Evolutionary conservation across 2,888 invertebrate species (phyloP), one percentile per base, ranked within the genome.

Genomic region (Mythimna ferrago): DNA sequence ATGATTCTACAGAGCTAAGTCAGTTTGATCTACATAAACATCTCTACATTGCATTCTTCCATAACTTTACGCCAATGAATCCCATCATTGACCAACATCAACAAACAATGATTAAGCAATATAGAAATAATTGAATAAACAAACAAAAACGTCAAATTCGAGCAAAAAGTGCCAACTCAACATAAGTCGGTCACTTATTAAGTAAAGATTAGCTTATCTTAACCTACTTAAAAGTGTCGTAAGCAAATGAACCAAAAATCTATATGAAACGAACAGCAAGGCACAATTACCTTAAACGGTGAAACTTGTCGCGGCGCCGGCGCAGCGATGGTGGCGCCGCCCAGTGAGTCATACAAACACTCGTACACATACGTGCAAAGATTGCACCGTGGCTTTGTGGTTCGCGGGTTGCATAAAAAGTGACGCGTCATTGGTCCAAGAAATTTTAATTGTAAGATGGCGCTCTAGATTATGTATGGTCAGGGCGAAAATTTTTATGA

Each of bases 261-360:
- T 83, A 79, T 81, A 83, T 84, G 77, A 86, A 80, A 78, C 61
- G 76, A 73, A 80, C 78, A 80, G 75, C 76, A 73, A 80, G 75
- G 69, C 67, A 75, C 78, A 73, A 81, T 85, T 81, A 79, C 87
- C 87, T 78, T 87, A 86, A 82, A 82, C 82, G 86, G 87, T 81
- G 84, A 82, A 86, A 86, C 84, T 86, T 82, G 86, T 83, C 84
- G 81, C 74, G 80, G 74, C 76, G 80, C 77, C 71, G 66, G 75
- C 76, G 65, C 70, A 74, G 74, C 66, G 80, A 70, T 64, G 5
- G 85, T 80, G 90, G 89, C 90, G 90, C 89, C 90, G 80, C 83
- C 84, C 81, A 78, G 85, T 90, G 91, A 90, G 73, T 90, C 90
- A 91, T 76, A 7, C 41, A n/a, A 35, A 41, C 67, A 65, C 32